Conservation (phyloP, 2,888 invertebrate genomes). For the Scotopteryx bipunctaria region DNA sequence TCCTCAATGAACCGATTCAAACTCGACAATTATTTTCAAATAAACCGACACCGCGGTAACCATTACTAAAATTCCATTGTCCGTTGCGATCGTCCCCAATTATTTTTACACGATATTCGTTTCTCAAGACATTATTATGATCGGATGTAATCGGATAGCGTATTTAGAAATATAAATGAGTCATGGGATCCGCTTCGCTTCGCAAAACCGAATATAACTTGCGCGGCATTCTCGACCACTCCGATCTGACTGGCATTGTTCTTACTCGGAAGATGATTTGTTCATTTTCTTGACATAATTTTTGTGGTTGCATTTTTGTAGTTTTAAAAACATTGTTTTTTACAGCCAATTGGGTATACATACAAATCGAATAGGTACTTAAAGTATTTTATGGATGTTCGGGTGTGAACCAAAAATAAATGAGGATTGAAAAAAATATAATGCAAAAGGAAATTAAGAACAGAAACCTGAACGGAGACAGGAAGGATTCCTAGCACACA, state of each 20-base stretch:
- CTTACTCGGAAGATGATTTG: slow-evolving; percentile 52
- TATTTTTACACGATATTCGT: slow-evolving; percentile 56
- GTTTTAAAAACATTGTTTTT: slow-evolving; percentile 37
- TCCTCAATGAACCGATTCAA: slow-evolving; percentile 73
- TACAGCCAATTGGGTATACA: slow-evolving; percentile 60
- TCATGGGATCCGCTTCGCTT: slow-evolving; percentile 69
- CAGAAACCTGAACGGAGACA: slow-evolving; percentile 64
- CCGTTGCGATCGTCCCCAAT: slow-evolving; percentile 61
- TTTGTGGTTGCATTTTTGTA: slow-evolving; percentile 31
- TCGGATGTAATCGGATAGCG: slow-evolving; percentile 72
- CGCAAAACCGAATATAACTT: slow-evolving; percentile 47
- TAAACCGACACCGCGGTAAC: slow-evolving; percentile 72
- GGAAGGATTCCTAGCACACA: slow-evolving; percentile 77
- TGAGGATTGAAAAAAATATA: slow-evolving; percentile 48
- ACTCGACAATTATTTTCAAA: slow-evolving; percentile 57
- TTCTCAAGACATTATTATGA: slow-evolving; percentile 75
- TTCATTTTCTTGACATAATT: slow-evolving; percentile 33
- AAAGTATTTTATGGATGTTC: slow-evolving; percentile 26
- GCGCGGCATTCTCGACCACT: slow-evolving; percentile 48
- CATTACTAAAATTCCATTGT: slow-evolving; percentile 78
- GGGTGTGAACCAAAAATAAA: slow-evolving; percentile 42
- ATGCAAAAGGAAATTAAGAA: slow-evolving; percentile 49
- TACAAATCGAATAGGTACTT: slow-evolving; percentile 36
- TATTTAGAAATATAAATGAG: slow-evolving; percentile 75
- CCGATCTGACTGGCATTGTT: slow-evolving; percentile 45